phyloP scores from a whole-genome alignment of 1,140 invertebrate species.

The Xylocopa sonorina region DNA sequence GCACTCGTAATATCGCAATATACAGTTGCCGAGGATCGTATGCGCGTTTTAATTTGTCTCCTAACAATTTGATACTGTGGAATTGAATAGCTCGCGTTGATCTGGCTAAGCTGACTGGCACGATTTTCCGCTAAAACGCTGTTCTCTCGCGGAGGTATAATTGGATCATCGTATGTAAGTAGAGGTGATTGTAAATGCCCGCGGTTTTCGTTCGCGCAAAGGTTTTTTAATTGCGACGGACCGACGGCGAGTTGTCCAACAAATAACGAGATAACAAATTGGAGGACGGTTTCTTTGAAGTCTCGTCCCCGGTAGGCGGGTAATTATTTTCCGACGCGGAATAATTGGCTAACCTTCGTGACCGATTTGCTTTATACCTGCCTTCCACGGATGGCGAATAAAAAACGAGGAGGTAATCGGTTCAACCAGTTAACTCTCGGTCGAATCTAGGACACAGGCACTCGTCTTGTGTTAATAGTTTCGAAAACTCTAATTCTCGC shows the following conservation, averaged over 20 bases:
- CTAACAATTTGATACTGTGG: slow-evolving; percentile 5
- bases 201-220: slow-evolving; percentile 2
- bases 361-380: background rate
- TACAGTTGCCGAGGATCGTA: background rate
- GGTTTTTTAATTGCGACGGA: slow-evolving; percentile 3
- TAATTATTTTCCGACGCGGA: slow-evolving; percentile 6
- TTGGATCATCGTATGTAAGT: slow-evolving; percentile 15
- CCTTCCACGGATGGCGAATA: background rate
- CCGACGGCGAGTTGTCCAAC: background rate
- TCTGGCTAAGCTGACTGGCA: background rate
- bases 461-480: background rate
- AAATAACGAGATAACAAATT: slow-evolving; percentile 22
- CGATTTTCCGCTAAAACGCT: background rate
- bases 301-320: background rate
- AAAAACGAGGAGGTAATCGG: background rate
- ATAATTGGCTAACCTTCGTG: background rate
- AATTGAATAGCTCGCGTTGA: slow-evolving; percentile 19
- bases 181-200: slow-evolving; percentile 1
- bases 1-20: background rate
- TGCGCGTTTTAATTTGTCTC: slow-evolving; percentile 1
- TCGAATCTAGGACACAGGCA: background rate
- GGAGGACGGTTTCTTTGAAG: background rate
- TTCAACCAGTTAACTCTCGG: background rate
- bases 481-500: background rate
- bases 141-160: background rate